Evolutionary conservation across 2,888 invertebrate species (phyloP), one percentile per base, ranked within the genome.

Genomic region (Omphaloscelis lunosa): DNA sequence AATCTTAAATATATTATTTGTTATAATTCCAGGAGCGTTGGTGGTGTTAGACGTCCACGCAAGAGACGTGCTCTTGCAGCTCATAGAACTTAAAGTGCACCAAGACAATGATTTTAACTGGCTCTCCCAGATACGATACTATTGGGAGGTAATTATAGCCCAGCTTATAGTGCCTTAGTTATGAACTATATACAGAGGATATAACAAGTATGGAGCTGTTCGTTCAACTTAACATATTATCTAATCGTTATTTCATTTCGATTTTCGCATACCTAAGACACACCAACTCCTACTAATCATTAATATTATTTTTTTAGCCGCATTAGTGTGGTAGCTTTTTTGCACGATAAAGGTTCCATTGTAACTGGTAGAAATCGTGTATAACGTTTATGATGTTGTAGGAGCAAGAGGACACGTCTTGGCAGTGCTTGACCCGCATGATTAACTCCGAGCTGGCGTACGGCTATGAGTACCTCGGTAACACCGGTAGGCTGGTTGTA

Each of bases 391-490:
- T 29, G 45, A 34, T 41, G 29, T 68, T 27, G 20, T 62, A 98
- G 98, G 95, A 91, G 79, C 94, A 95, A 97, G 92, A 97, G 92
- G 95, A 95, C 94, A 83, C 86, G 12, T 87, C 90, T 4, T 78
- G n/a, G 95, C 96, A 97, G 89, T 95, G 98, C 89, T 97, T 97
- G 71, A 98, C 99, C 0, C 97, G 98, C 78, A 99, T 99, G 98
- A 99, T 99, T 72, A 99, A 99, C 93, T 99, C 99, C 0, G 97
- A 97, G 45, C 97, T 99, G 73, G 97, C 97, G 94, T 99, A 99
- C 94, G 99, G 99, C 2, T 99, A 99, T 92, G 99, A 99, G 95
- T 99, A 99, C 94, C 97, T 99, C 72, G 99, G 99, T 3, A 99
- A 99, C 92, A 98, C 98, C 0, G 97, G 98, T 0, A 97, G 99